These are phyloP conservation scores for Antrozous pallidus DNA, from an alignment of 2,797 vertebrate species.

Conservation along the genomic window DNA sequence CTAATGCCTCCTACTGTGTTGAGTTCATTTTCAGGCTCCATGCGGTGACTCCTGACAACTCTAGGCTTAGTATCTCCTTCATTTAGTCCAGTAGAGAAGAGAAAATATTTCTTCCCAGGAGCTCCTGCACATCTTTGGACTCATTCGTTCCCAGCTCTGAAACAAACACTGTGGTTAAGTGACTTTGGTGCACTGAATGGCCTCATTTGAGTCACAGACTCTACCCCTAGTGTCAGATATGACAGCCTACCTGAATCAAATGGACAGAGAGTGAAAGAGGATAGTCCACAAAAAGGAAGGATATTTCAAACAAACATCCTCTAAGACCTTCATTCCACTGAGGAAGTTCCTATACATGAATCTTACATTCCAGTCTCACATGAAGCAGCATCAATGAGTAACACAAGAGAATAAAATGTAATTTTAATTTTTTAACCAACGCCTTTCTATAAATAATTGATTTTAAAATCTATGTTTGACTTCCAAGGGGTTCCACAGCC, in stretches of 20 bases:
- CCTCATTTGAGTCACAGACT: background rate
- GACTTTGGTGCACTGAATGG: background rate
- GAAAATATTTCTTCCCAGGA: background rate
- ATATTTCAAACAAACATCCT: background rate
- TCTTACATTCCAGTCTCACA: background rate
- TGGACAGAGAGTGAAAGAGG: background rate
- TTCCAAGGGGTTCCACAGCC: background rate
- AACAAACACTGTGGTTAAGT: background rate
- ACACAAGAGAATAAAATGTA: background rate
- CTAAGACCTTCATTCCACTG: background rate
- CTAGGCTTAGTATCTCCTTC: background rate
- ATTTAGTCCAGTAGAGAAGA: background rate
- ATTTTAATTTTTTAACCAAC: background rate
- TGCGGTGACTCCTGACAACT: background rate
- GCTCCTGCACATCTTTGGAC: background rate
- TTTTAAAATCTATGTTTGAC: background rate
- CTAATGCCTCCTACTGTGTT: background rate
- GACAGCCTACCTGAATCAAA: background rate
- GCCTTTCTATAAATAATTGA: background rate
- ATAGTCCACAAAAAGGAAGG: background rate
- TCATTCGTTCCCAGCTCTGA: background rate
- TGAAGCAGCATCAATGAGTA: background rate
- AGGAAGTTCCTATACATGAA: background rate
- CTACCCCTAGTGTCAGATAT: background rate
- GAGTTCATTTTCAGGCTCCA: background rate